Conservation (phyloP, 2,113 vertebrate genomes). For the Clarias magur region DNA sequence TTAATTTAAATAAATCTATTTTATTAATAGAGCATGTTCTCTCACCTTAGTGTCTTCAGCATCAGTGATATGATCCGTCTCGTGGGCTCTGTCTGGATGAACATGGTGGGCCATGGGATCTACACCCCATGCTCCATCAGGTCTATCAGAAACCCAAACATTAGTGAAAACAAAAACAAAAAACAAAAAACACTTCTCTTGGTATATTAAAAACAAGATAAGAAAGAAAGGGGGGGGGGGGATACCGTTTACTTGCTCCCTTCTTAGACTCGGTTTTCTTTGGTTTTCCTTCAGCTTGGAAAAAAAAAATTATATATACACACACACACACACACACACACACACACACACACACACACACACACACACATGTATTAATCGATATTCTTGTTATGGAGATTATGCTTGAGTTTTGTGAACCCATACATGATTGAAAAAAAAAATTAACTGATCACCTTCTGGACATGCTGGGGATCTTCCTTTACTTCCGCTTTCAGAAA, state of each 20-base stretch:
- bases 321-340: too few species aligned
- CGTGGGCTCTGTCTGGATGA: neutral
- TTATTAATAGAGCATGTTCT: too few species aligned
- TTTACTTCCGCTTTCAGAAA: slow-evolving; percentile 68
- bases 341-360: too few species aligned
- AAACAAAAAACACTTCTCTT: neutral
- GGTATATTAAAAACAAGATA: neutral
- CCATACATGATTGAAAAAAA: neutral
- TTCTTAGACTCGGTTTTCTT: slow-evolving; percentile 8
- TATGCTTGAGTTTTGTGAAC: neutral
- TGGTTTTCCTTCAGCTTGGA: slow-evolving; percentile 31
- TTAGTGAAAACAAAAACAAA: neutral
- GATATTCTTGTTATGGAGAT: neutral
- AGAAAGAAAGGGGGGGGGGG: neutral
- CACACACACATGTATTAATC: too few species aligned
- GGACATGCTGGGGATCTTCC: neutral
- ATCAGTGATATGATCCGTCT: neutral
- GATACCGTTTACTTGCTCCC: slow-evolving; percentile 15
- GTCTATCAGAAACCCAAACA: slow-evolving; percentile 13
- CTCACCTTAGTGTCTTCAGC: slow-evolving; percentile 14
- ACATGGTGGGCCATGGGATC: neutral
- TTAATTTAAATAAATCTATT: too few species aligned
- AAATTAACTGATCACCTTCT: neutral
- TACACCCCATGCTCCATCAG: slow-evolving; percentile 4
- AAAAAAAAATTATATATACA: neutral